phyloP scores from a whole-genome alignment of 1,140 invertebrate genomes.

The Matsumurasca onukii region DNA sequence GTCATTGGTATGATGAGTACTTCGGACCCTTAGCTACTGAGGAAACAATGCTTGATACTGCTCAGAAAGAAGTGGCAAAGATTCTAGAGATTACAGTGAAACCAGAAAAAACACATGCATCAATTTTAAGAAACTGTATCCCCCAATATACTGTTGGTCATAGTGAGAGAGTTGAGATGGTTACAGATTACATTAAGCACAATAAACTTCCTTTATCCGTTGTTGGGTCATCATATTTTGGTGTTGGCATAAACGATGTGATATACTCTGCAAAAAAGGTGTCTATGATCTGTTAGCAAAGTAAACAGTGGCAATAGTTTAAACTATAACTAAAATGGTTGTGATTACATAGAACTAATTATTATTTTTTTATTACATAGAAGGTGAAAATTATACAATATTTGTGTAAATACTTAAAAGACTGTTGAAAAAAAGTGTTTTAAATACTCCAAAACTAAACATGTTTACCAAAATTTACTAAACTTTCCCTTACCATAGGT shows the following conservation, averaged over 20 bases:
- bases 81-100: constrained; percentile 72
- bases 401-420: no score
- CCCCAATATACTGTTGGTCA: constrained; percentile 92
- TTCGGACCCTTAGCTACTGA: constrained; percentile 65
- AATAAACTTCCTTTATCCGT: constrained; percentile 74
- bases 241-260: constrained; percentile 91
- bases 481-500: no score
- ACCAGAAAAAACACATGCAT: constrained; percentile 65
- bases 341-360: background rate
- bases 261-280: constrained; percentile 78
- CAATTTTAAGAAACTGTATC: constrained; percentile 80
- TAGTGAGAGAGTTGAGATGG: constrained; percentile 63
- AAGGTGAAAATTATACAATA: no score
- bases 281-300: constrained; percentile 50
- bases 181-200: constrained; percentile 58
- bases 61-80: constrained; percentile 62
- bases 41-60: constrained; percentile 63
- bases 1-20: constrained; percentile 80
- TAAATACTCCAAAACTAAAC: no score
- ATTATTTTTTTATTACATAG: background rate
- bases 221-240: constrained; percentile 86
- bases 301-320: no score
- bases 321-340: constrained; percentile 3
- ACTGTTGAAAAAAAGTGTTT: no score
- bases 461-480: no score